Evolutionary conservation across 2,888 invertebrate genomes (phyloP).

Genomic region (Cyclophora albipunctata): DNA sequence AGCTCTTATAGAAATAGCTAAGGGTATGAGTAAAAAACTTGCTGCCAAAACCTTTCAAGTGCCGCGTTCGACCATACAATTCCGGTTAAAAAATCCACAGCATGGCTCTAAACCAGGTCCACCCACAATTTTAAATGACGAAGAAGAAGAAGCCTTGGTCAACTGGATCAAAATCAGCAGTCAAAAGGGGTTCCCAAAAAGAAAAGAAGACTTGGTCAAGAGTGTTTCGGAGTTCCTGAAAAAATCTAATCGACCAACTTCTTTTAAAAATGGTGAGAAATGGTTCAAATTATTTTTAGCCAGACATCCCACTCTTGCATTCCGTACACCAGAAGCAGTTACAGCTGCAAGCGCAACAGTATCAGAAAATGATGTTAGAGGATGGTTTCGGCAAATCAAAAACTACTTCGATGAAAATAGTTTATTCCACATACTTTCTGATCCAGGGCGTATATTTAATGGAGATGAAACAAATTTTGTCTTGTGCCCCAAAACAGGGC

Average conservation of each 20-base stretch:
- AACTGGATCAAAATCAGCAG: constrained; percentile 6
- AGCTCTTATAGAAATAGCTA: too few relatives aligned
- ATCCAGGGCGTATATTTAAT: constrained; percentile 17
- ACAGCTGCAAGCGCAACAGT: constrained; percentile 31
- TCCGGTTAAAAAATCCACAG: constrained; percentile 1
- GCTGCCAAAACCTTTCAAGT: constrained; percentile 5
- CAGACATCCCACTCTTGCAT: constrained; percentile 18
- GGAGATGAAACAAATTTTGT: constrained; percentile 23
- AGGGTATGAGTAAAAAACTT: constrained; percentile 3
- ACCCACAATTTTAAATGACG: too few relatives aligned
- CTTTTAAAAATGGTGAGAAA: constrained; percentile 15
- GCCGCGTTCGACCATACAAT: constrained; percentile 2
- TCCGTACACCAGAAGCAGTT: constrained; percentile 26
- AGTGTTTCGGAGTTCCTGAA: constrained; percentile 12
- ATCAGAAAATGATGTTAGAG: constrained; percentile 25
- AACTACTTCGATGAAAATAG: constrained; percentile 5
- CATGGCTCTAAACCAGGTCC: too few relatives aligned
- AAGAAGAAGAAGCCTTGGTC: constrained; percentile 8
- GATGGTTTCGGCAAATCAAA: constrained; percentile 22
- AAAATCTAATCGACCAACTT: constrained; percentile 1
- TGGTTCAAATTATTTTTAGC: constrained; percentile 20
- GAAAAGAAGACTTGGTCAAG: constrained; percentile 7
- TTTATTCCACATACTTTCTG: constrained; percentile 5
- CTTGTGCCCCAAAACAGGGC: constrained; percentile 20
- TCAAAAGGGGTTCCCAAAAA: constrained; percentile 13